Conservation (phyloP, 2,113 vertebrate species). For the Athene cunicularia region DNA sequence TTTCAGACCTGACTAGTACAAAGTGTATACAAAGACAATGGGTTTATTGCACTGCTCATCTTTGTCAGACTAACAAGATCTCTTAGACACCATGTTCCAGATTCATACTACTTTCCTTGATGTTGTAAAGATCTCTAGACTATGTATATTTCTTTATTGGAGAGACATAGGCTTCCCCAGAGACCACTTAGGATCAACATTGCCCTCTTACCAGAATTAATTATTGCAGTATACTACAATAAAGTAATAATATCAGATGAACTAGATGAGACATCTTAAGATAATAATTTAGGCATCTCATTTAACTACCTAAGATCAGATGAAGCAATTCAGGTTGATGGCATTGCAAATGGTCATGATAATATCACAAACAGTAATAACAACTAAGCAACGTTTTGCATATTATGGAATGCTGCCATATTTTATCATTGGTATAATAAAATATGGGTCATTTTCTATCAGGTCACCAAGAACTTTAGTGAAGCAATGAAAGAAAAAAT, state of each 20-base stretch:
- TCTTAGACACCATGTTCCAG: background rate
- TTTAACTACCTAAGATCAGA: background rate
- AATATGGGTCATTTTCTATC: background rate
- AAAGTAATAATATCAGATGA: background rate
- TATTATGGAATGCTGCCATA: background rate
- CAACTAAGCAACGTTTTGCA: background rate
- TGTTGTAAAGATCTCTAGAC: background rate
- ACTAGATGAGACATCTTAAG: background rate
- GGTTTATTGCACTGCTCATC: background rate
- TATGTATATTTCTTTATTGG: background rate
- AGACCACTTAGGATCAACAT: background rate
- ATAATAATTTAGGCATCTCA: background rate
- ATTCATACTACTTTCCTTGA: background rate
- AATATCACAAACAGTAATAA: background rate
- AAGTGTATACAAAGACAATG: background rate
- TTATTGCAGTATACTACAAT: background rate
- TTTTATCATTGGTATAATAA: background rate
- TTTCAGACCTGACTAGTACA: background rate
- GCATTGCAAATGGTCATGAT: background rate
- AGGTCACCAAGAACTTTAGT: background rate
- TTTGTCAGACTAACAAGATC: background rate
- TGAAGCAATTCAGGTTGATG: background rate
- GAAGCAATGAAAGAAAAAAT: background rate
- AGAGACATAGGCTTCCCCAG: background rate
- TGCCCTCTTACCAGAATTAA: background rate